Percentiles rank a stretch among this genome's conserved stretches.
phyloP scores from a whole-genome alignment of 2,113 vertebrate species.

The Onychostruthus taczanowskii region DNA sequence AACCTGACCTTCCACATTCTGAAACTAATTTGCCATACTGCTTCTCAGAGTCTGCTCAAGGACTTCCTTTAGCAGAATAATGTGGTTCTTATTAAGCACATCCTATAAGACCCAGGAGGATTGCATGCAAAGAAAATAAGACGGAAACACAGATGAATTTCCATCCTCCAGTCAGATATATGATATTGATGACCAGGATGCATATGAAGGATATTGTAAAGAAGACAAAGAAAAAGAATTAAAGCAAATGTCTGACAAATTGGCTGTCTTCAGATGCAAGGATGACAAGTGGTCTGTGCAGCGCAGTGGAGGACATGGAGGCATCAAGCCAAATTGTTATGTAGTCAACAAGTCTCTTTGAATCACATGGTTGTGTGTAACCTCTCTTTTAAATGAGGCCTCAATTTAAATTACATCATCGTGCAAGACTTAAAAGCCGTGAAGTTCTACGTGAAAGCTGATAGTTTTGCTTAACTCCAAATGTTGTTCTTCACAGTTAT shows the following conservation, averaged over 20 bases:
- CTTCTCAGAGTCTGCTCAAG: conserved; percentile 76
- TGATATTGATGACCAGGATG: conserved; percentile 84
- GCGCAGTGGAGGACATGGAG: conserved; percentile 59
- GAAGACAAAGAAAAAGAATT: conserved; percentile 66
- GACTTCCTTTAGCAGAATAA: conserved; percentile 85
- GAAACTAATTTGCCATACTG: conserved; percentile 82
- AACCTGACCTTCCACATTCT: conserved; percentile 72
- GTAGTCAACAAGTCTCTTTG: conserved; percentile 67
- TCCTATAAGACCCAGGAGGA: conserved; percentile 81
- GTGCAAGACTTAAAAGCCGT: conserved; percentile 7
- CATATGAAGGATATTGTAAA: conserved; percentile 56
- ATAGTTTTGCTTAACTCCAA: conserved; percentile 6
- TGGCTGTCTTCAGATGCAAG: conserved; percentile 68
- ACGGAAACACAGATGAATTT: conserved; percentile 77
- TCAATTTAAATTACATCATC: conserved; percentile 59
- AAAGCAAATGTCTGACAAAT: conserved; percentile 77
- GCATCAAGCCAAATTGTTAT: conserved; percentile 70
- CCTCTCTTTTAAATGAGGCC: conserved; percentile 42
- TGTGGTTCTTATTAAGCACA: conserved; percentile 92
- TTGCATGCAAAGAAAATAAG: conserved; percentile 74
- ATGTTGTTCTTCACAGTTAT: not conserved
- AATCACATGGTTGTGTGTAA: conserved; percentile 50
- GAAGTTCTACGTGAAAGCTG: conserved; percentile 23
- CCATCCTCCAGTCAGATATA: conserved; percentile 79
- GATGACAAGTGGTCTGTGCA: conserved; percentile 58